These are phyloP conservation scores for Eudemis profundana DNA, from an alignment of 2,888 invertebrate genomes.

Conservation along the genomic window DNA sequence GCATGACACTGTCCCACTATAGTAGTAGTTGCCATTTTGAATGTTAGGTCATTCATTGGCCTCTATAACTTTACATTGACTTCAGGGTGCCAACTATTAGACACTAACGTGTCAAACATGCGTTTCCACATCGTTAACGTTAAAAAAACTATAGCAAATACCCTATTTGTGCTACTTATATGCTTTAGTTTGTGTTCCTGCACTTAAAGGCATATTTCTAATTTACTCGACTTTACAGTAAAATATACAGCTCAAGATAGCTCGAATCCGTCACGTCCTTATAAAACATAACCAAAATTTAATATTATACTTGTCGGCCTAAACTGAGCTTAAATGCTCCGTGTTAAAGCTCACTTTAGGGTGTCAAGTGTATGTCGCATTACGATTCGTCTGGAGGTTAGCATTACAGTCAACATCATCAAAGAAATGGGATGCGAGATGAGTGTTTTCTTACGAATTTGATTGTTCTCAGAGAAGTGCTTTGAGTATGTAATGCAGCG, in stretches of 20 bases:
- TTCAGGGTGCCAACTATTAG: no score
- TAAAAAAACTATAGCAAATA: no score
- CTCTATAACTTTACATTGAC: no score
- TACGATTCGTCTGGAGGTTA: constrained; percentile 21
- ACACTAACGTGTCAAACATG: no score
- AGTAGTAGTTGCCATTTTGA: no score
- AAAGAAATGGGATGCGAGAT: constrained; percentile 36
- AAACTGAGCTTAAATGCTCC: neutral
- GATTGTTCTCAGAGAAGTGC: constrained; percentile 29
- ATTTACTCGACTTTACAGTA: no score
- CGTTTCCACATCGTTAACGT: no score
- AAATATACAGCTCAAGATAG: neutral
- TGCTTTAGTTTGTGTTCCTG: no score
- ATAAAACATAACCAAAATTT: constrained; percentile 1
- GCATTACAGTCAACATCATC: constrained; percentile 34
- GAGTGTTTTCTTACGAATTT: constrained; percentile 37
- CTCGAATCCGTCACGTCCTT: constrained; percentile 24
- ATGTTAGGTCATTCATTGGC: no score
- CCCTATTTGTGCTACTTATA: no score
- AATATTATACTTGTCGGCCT: neutral
- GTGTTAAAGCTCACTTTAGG: neutral
- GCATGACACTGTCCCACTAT: no score
- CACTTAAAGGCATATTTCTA: no score
- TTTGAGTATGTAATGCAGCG: constrained; percentile 15
- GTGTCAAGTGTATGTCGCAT: constrained; percentile 9